Base-by-base conservation (phyloP, 1,140 invertebrate species). In the Philaenus spumarius region DNA sequence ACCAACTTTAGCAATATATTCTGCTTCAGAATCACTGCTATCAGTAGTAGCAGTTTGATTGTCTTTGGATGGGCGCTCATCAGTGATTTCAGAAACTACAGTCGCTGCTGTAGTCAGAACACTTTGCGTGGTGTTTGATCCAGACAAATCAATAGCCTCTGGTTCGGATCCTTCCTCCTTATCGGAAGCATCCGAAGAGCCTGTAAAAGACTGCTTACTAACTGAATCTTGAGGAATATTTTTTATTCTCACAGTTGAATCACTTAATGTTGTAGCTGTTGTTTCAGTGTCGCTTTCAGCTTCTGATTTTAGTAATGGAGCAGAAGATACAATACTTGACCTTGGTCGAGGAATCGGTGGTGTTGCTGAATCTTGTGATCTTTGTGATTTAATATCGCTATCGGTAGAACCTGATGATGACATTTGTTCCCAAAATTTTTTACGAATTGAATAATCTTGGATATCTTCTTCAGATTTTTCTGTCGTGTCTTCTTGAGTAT, bases 371-470 rank as follows among this genome's bases (percentile, higher is more conserved):
- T 66, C 59, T 63, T 72, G 69, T 20, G 43, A 37, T 55, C 55
- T 19, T 53, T 45, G 40, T 37, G 45, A 17, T 26, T 15, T 34
- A 59, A 47, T 56, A 17, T 5, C 24, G 15, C 23, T 48, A 14
- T 57, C 59, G 17, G 12, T 26, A 42, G 52, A 53, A 23, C 35
- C 45, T 47, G 24, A 48, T 20, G 58, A 48, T 17, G 65, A 63
- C 19, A 71, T 64, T 60, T 71, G 72, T 65, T 78, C 77, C 77
- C 77, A 78, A 63, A 78, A 78, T 60, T 73, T 72, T 60, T 75
- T 77, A 54, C 71, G 73, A 26, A 74, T 70, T 12, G 48, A 54
- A 58, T 64, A 66, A 61, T 61, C 57, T 60, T 62, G 43, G 19
- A 26, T 40, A 45, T 60, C 53, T 39, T 57, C 45, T 43, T 58